Conservation (phyloP, 2,113 vertebrate species). For the Chlamydotis undulata region DNA sequence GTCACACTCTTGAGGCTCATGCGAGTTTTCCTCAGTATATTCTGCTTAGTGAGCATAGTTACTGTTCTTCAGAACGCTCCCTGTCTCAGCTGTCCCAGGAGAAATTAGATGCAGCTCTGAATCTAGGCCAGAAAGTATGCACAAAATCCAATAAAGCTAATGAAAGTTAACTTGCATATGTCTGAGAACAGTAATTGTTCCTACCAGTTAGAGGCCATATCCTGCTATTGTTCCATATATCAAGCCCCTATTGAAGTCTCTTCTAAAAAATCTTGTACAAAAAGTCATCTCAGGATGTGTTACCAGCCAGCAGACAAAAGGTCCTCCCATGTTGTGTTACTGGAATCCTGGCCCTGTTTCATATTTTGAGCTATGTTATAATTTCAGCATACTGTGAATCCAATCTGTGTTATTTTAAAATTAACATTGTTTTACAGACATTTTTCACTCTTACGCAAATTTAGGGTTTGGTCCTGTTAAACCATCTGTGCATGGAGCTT, state of each 20-base stretch:
- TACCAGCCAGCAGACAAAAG: conserved; percentile 54
- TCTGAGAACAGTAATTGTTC: conserved; percentile 41
- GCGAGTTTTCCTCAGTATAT: conserved; percentile 7
- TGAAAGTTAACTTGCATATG: conserved; percentile 49
- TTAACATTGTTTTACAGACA: not conserved
- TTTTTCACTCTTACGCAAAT: not conserved
- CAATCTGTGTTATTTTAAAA: conserved; percentile 27
- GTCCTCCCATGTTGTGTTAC: conserved; percentile 13
- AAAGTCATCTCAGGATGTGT: conserved; percentile 45
- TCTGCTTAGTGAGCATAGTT: not conserved
- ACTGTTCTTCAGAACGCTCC: not conserved
- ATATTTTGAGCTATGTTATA: not conserved
- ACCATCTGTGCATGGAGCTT: not conserved
- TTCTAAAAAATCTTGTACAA: conserved; percentile 29
- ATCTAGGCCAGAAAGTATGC: conserved; percentile 48
- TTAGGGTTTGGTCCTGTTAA: conserved; percentile 1
- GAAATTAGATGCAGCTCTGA: conserved; percentile 37
- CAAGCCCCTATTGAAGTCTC: conserved; percentile 28
- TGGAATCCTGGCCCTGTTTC: conserved; percentile 28
- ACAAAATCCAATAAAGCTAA: conserved; percentile 42
- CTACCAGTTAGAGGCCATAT: conserved; percentile 49
- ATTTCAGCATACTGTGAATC: not conserved
- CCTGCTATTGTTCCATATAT: conserved; percentile 60
- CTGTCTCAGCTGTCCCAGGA: conserved; percentile 17
- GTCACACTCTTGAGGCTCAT: not conserved